Evolutionary conservation across 2,797 vertebrate species (phyloP).

Genomic region (Poecilia wingei): DNA sequence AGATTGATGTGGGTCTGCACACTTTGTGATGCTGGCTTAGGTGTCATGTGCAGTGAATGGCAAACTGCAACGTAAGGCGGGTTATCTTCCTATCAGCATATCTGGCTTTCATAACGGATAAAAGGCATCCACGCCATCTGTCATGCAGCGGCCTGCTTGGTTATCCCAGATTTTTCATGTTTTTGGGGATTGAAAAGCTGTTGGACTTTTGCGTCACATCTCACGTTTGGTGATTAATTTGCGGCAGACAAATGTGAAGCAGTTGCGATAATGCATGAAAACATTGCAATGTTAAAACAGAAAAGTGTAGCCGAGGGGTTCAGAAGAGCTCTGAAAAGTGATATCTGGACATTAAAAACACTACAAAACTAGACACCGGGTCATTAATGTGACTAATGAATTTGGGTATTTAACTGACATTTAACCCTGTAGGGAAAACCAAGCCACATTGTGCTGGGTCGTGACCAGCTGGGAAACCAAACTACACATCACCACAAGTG

Average conservation of each 20-base stretch:
- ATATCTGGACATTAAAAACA: constrained; percentile 39
- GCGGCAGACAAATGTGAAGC: background rate
- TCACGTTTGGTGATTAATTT: constrained; percentile 6
- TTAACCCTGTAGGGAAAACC: constrained; percentile 37
- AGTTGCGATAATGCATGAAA: background rate
- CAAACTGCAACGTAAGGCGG: constrained; percentile 27
- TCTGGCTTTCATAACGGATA: constrained; percentile 44
- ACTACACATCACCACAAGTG: background rate
- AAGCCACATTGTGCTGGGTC: constrained; percentile 1
- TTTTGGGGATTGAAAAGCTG: background rate
- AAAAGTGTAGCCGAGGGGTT: background rate
- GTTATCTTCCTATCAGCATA: constrained; percentile 52
- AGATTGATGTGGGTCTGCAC: constrained; percentile 53
- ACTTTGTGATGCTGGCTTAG: constrained; percentile 54
- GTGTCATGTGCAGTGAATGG: constrained; percentile 47
- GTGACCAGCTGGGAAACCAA: background rate
- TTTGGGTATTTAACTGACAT: constrained; percentile 36
- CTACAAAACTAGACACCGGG: constrained; percentile 19
- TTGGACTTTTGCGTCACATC: background rate
- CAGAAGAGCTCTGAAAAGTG: constrained; percentile 29
- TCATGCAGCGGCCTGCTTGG: constrained; percentile 37
- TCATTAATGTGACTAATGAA: constrained; percentile 47
- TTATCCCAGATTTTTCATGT: constrained; percentile 25
- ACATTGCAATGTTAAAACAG: background rate
- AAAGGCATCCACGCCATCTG: constrained; percentile 40